Evolutionary conservation across 1,140 invertebrate species (phyloP), one percentile per base, ranked within the genome.

Genomic region (Caenorhabditis latens): DNA sequence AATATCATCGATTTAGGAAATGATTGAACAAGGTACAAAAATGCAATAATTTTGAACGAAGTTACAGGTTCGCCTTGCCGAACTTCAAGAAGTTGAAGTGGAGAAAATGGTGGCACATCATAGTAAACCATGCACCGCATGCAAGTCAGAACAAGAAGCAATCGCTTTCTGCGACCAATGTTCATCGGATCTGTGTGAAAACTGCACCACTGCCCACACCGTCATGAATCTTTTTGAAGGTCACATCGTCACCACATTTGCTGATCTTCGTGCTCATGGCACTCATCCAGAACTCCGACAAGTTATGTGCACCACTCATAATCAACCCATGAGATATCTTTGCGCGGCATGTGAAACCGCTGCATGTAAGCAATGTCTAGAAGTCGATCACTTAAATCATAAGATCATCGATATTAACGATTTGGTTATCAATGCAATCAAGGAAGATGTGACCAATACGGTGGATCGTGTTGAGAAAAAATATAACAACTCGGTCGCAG

Each of bases 191-290:
- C 87, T 98, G 19, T 98, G 97, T 93, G 95, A 95, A 32, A 96
- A 96, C 92, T 98, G 97, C 93, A 96, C 97, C 88, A 96, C 96
- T 43, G 97, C 97, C 67, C 97, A 98, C 93, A 95, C 96, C 92
- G 94, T 94, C 88, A 98, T 98, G 96, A 82, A 86, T 16, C 86
- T 90, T 55, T 90, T 90, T 42, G 88, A 90, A 32, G 90, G 90
- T 8, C 90, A 90, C 63, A 67, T 86, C 24, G 90, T 90, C 7
- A 61, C 67, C 6, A 75, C 61, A 2, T 88, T 87, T 61, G 65
- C 61, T 14, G 87, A 88, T 21, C 58, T 88, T 46, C 85, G 65
- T 3, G 14, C 16, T 13, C 67, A 11, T 13, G 87, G 87, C 14
- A 43, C 46, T 24, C 48, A 55, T 24, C 42, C 43, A 0, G 87